Base-by-base conservation (phyloP, 2,888 invertebrate genomes). In the Papilio gigon region DNA sequence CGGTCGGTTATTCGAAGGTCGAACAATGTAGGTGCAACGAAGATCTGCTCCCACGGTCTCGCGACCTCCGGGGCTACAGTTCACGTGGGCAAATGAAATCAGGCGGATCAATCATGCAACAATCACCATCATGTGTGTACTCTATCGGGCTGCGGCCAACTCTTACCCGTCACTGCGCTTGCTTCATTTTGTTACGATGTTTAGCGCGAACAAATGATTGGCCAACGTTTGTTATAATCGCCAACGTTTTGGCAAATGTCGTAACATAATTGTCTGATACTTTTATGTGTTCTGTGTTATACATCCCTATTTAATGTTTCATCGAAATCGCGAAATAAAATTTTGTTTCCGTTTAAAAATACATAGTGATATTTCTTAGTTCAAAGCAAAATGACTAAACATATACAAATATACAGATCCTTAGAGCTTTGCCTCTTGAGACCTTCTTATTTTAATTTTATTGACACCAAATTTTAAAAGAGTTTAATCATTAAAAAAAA, bases 41-140 rank as follows among this genome's bases (percentile, higher is more conserved):
- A 42, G 67, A 53, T 65, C 71, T 70, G 75, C 73, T 80, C 80
- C 77, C 79, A 79, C 80, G 80, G 73, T 76, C 78, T 75, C 74
- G 70, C 80, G 82, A 80, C 80, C 80, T 74, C 71, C 70, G 71
- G 71, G 73, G 63, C 72, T 53, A 62, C 63, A 70, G 80, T 77
- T 80, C 81, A 78, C 75, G 76, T 78, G 77, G 76, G 78, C 80
- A 79, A 80, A 81, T 80, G 78, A 78, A 81, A 81, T 82, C 81
- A 78, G 78, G 77, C 76, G 80, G 77, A 82, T 83, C 83, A 81
- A 82, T 83, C 82, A 81, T 72, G 68, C 70, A 71, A 69, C 67
- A 70, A 71, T 71, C 67, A 70, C 70, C 59, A 60, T 70, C 67
- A 64, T 64, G 27, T 70, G 70, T 63, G 70, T 59, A 37, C 33